Percentiles rank a stretch among this genome's conserved stretches.
These are phyloP conservation scores for Aplysina aerophoba DNA, from an alignment of 37 sponge, comb jelly and placozoan genomes.

Conservation along the genomic window DNA sequence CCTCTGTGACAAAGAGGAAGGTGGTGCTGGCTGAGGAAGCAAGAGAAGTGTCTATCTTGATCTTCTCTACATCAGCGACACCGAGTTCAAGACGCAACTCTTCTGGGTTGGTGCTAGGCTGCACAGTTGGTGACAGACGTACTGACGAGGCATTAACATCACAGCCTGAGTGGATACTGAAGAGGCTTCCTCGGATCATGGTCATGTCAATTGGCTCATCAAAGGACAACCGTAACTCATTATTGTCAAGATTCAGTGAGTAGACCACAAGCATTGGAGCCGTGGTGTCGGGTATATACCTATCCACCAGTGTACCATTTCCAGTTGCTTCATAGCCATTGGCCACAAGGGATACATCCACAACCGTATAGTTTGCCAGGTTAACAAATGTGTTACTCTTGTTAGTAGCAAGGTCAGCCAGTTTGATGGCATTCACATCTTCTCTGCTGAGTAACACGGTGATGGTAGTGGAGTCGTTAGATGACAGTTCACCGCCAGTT, in stretches of 20 bases:
- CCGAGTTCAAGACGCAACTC: conserved; percentile 29
- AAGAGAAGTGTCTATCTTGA: conserved; percentile 61
- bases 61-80: conserved; percentile 45
- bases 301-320: conserved; percentile 13
- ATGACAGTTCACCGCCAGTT: conserved; percentile 44
- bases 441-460: conserved; percentile 35
- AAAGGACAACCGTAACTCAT: conserved; percentile 60
- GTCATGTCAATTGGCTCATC: conserved; percentile 68
- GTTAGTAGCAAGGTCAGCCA: conserved; percentile 45
- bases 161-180: conserved; percentile 2
- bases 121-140: neutral
- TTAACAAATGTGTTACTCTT: conserved; percentile 52
- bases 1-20: conserved; percentile 31
- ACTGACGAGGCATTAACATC: conserved; percentile 9
- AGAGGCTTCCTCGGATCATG: neutral
- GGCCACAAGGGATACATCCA: conserved; percentile 55
- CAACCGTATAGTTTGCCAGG: conserved; percentile 45
- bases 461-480: conserved; percentile 26
- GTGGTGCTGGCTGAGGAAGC: conserved; percentile 54
- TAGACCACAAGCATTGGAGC: conserved; percentile 62
- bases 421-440: conserved; percentile 76
- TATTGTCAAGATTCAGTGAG: conserved; percentile 56
- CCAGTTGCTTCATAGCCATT: conserved; percentile 11
- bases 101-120: neutral
- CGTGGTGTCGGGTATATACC: conserved; percentile 50